Conservation (phyloP, 2,113 vertebrate genomes). For the Agapornis roseicollis region DNA sequence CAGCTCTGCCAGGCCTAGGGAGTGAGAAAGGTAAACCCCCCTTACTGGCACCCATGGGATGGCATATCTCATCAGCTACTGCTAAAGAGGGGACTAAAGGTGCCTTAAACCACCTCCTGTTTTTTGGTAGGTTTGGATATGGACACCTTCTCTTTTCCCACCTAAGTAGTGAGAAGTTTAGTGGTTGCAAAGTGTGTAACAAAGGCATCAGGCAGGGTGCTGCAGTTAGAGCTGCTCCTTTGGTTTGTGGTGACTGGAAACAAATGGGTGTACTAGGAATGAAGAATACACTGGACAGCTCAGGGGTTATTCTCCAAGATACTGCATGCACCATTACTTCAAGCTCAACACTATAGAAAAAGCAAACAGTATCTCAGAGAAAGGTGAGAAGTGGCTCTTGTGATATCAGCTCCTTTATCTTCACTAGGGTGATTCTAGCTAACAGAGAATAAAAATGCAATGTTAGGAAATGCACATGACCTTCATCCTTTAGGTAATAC, state of each 20-base stretch:
- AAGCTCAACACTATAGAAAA: neutral
- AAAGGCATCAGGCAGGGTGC: neutral
- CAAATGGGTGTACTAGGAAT: neutral
- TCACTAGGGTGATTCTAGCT: neutral
- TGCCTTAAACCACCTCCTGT: neutral
- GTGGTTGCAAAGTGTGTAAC: neutral
- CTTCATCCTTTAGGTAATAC: neutral
- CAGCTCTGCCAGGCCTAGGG: neutral
- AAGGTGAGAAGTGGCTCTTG: neutral
- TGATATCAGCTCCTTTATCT: neutral
- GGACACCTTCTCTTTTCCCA: neutral
- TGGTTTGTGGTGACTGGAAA: neutral
- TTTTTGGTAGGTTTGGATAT: neutral
- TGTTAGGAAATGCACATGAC: neutral
- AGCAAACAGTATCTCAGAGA: neutral
- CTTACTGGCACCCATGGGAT: neutral
- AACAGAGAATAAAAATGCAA: neutral
- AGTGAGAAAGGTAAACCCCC: neutral
- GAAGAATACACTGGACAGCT: neutral
- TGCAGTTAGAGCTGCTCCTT: neutral
- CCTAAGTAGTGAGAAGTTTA: neutral
- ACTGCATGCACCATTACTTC: neutral
- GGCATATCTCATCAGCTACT: neutral
- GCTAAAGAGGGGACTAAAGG: neutral
- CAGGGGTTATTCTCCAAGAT: too few species aligned